Base-by-base conservation (phyloP, 1,140 invertebrate genomes). In the Aphelenchoides fujianensis region DNA sequence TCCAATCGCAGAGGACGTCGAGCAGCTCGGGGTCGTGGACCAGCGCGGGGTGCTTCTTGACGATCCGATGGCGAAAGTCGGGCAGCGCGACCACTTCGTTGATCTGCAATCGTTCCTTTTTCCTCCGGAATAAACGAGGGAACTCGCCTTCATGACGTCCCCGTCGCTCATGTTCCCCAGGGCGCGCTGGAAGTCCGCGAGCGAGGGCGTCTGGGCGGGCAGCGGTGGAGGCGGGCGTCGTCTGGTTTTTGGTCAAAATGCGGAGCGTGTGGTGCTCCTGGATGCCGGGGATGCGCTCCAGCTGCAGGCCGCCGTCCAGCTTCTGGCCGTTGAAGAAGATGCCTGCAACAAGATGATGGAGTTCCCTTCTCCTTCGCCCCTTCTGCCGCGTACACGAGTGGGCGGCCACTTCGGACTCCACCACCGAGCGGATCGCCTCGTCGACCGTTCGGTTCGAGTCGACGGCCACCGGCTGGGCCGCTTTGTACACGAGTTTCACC, bases 341-440 rank as follows among this genome's bases (percentile, higher is more conserved):
- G 36, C 12, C 63, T 66, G 19, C 37, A 66, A 32, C n/a, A n/a
- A n/a, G n/a, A n/a, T 64, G 5, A 64, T 41, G 41, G 59, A 64
- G 23, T 7, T 64, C 3, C 37, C 32, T 36, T 2, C n/a, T 61
- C 27, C n/a, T 30, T 19, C 31, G n/a, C 27, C 19, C 31, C 1
- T 19, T 1, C 59, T 35, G n/a, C n/a, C n/a, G n/a, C n/a, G n/a
- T 61, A 61, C 59, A 27, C 19, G 16, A n/a, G 36, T 31, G 16
- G n/a, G 28, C 31, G 23, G n/a, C 16, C 37, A 41, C 63, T 12
- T 12, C 12, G 0, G 63, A 35, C 23, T 16, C 16, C n/a, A 36
- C 36, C 0, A 66, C 63, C 16, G n/a, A 16, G 23, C 53, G 19
- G 32, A 66, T 66, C 2, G 63, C 63, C n/a, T 31, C 27, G 12